These are phyloP conservation scores for Xanthia togata DNA, from an alignment of 2,888 invertebrate species.

Conservation along the genomic window DNA sequence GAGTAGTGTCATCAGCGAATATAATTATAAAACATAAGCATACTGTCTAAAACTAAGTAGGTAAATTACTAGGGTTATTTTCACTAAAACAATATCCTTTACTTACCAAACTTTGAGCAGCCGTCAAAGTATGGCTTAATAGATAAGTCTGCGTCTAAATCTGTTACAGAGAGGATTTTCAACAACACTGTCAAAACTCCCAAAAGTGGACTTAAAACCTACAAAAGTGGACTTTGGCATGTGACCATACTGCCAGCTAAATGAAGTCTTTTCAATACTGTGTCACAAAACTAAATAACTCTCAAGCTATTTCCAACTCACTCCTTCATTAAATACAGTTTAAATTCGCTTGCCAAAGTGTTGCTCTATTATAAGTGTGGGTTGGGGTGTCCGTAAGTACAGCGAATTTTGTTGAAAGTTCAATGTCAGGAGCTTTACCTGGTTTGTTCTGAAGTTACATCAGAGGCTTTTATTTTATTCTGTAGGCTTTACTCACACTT, in stretches of 20 bases:
- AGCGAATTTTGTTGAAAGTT: conserved; percentile 58
- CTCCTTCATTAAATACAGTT: neutral
- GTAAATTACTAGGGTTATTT: too few relatives aligned
- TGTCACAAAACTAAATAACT: neutral
- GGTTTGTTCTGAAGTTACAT: conserved; percentile 46
- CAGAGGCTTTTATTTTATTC: conserved; percentile 54
- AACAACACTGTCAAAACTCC: conserved; percentile 38
- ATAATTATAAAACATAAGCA: too few relatives aligned
- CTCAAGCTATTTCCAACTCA: conserved; percentile 19
- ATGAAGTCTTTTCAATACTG: conserved; percentile 34
- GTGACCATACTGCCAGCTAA: conserved; percentile 19
- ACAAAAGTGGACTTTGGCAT: conserved; percentile 37
- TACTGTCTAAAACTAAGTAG: too few relatives aligned
- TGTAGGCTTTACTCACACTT: conserved; percentile 21
- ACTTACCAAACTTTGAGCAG: neutral
- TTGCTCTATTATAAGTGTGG: conserved; percentile 36
- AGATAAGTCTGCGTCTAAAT: conserved; percentile 17
- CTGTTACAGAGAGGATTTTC: conserved; percentile 15
- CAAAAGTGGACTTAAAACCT: conserved; percentile 34
- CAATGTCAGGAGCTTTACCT: conserved; percentile 61
- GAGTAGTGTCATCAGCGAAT: too few relatives aligned
- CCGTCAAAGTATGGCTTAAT: neutral
- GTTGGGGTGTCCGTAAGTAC: conserved; percentile 15
- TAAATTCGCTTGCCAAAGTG: neutral
- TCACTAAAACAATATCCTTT: neutral